Evolutionary conservation across 2,888 invertebrate genomes (phyloP).

Genomic region (Molanna angustata): DNA sequence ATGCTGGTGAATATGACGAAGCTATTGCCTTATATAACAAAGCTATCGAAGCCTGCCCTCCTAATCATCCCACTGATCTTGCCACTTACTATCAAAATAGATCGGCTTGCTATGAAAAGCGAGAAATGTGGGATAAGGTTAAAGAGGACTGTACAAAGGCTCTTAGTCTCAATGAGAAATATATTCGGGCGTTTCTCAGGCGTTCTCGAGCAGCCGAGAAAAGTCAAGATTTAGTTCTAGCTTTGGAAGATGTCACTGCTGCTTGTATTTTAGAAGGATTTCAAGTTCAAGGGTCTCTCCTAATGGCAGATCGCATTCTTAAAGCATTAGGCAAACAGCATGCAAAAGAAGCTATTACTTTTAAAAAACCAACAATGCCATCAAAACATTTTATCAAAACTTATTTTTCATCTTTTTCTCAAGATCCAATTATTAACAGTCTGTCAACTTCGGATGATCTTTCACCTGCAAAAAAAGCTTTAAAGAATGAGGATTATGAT

Average conservation of each 20-base stretch:
- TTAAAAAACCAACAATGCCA: slow-evolving; percentile 71
- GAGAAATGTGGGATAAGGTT: slow-evolving; percentile 80
- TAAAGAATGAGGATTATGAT: slow-evolving; percentile 71
- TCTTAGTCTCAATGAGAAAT: slow-evolving; percentile 78
- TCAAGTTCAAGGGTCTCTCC: slow-evolving; percentile 73
- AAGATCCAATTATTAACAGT: slow-evolving; percentile 72
- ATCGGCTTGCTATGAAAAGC: slow-evolving; percentile 91
- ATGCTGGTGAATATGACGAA: slow-evolving; percentile 83
- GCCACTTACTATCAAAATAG: slow-evolving; percentile 95
- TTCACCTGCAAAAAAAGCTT: slow-evolving; percentile 60
- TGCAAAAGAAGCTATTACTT: slow-evolving; percentile 70
- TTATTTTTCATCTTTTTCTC: slow-evolving; percentile 84
- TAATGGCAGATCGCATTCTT: slow-evolving; percentile 84
- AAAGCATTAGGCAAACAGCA: slow-evolving; percentile 75
- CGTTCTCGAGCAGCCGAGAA: slow-evolving; percentile 82
- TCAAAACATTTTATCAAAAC: slow-evolving; percentile 83
- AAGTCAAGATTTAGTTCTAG: slow-evolving; percentile 72
- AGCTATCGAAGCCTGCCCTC: slow-evolving; percentile 88
- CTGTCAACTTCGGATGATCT: slow-evolving; percentile 47
- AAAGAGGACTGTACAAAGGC: slow-evolving; percentile 86
- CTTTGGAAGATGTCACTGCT: slow-evolving; percentile 90
- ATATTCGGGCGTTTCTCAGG: slow-evolving; percentile 83
- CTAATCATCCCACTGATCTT: slow-evolving; percentile 67
- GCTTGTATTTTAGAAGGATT: slow-evolving; percentile 90
- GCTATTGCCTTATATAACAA: slow-evolving; percentile 87